Base-by-base conservation (phyloP, 2,888 invertebrate genomes). In the Arrhopalites spinosus region DNA sequence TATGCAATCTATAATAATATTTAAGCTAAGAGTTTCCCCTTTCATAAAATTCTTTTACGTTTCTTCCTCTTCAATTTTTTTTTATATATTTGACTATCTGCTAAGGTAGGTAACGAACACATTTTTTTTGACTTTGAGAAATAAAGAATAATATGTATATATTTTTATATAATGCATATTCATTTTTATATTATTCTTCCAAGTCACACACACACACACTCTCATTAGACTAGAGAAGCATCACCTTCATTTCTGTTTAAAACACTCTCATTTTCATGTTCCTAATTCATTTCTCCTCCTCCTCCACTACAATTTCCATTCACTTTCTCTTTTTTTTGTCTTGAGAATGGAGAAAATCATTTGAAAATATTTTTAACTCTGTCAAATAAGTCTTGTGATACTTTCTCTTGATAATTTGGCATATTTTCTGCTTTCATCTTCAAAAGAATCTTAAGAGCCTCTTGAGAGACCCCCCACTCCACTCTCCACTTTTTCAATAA, bases 1-100 rank as follows among this genome's bases (percentile, higher is more conserved):
- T 72, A 72, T 63, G 50, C 64, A 50, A 72, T 72, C 72, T 72
- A 63, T 72, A 63, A n/a, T n/a, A n/a, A 72, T 72, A 72, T 64
- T 72, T 61, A 45, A 47, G 59, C 27, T 25, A 45, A 63, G 63
- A 15, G 13, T 59, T 29, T 36, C 36, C 56, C 36, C 7, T 69
- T 70, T 61, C 27, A 23, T 25, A 25, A 17, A 25, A 67, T 27
- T 30, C 36, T 30, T 36, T 1, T 70, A 2, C 59, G 8, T 66
- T n/a, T 23, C 36, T 43, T n/a, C 30, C 27, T 47, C 45, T 29
- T 25, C n/a, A n/a, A n/a, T 25, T 27, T 11, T 36, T 36, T 36
- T 36, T 36, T 7, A 3, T 36, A 36, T 11, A 3, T 7, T 11
- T 36, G 5, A 36, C 36, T n/a, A n/a, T n/a, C n/a, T n/a, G n/a